phyloP scores from a whole-genome alignment of 1,140 invertebrate species.

The Diabrotica undecimpunctata region DNA sequence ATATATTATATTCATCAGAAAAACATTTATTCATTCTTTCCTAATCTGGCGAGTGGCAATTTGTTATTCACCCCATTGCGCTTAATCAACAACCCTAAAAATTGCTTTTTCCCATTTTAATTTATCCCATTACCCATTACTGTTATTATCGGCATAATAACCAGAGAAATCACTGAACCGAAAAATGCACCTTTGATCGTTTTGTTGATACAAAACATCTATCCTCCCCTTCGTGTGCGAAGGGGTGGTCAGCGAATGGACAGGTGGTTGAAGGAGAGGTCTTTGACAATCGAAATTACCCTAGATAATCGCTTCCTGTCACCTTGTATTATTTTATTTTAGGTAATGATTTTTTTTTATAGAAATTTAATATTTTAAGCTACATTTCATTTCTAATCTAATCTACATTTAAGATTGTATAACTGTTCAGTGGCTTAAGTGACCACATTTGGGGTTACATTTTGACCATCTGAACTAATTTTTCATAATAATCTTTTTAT shows the following conservation, averaged over 20 bases:
- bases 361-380: too few species aligned
- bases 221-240: background rate
- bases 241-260: conserved; percentile 7
- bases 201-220: conserved; percentile 18
- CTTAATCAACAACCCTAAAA: conserved; percentile 6
- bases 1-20: background rate
- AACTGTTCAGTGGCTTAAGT: too few species aligned
- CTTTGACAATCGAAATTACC: background rate
- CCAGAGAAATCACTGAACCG: conserved; percentile 17
- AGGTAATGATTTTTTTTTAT: too few species aligned
- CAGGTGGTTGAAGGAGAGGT: conserved; percentile 6
- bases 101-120: conserved; percentile 10
- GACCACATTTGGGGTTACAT: too few species aligned
- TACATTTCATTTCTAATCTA: too few species aligned
- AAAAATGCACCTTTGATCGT: conserved; percentile 21
- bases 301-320: conserved; percentile 15
- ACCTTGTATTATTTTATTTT: background rate
- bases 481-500: too few species aligned
- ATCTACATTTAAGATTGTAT: too few species aligned
- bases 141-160: conserved; percentile 22
- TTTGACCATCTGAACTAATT: too few species aligned
- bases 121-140: conserved; percentile 17
- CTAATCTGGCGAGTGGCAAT: background rate
- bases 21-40: background rate
- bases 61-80: conserved; percentile 1